Base-by-base conservation (phyloP, 2,888 invertebrate genomes). In the Acholoe squamosa region DNA sequence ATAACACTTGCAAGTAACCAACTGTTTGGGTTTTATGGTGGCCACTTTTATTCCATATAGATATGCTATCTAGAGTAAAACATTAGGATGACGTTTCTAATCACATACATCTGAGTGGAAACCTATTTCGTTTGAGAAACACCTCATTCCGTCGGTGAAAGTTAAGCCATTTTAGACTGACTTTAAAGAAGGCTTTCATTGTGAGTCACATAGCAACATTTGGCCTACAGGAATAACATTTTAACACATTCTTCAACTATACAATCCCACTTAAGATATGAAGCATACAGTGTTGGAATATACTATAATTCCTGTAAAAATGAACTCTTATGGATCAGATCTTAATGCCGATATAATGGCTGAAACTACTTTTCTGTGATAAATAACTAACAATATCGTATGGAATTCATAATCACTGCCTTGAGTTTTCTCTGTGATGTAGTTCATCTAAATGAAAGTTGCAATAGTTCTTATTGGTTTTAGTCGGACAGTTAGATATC, bases 41-140 rank as follows among this genome's bases (percentile, higher is more conserved):
- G 61, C 25, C 71, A 28, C 28, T 71, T 71, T 71, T 71, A 71
- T 71, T 71, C 71, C 71, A 71, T 28, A 14, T n/a, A n/a, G n/a
- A n/a, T 71, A 28, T 71, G n/a, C 71, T 71, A 71, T n/a, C 61
- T 71, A 71, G 71, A 28, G 7, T 28, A 28, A 28, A 25, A 71
- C 31, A 71, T 14, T 28, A 25, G 3, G 25, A 71, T 71, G 28
- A 71, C 71, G 28, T 14, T 28, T 71, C 71, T 71, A 28, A 28
- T 71, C 71, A 71, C 71, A 28, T 71, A 14, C 14, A 71, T 71
- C 71, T 61, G 7, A 7, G 22, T 61, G 61, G 61, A 61, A 61
- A 61, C 61, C 61, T 61, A 61, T 61, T n/a, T n/a, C 19, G 61
- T n/a, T 19, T 61, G n/a, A 61, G 12, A 61, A 19, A 19, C 14